Base-by-base conservation (phyloP, 2,113 vertebrate species). In the Ardeotis arabs region DNA sequence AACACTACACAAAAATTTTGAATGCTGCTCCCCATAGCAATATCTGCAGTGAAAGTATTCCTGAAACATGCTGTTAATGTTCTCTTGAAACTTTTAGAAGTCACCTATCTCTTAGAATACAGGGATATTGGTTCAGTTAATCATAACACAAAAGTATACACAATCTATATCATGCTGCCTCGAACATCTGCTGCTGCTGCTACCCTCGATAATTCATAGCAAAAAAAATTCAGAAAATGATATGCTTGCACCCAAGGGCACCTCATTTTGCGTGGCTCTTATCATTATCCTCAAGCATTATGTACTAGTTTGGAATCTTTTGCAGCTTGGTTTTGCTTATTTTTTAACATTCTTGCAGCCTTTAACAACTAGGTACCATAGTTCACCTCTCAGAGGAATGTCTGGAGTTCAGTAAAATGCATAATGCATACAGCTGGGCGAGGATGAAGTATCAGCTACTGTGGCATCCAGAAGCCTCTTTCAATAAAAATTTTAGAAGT, bases 181-280 rank as follows among this genome's bases (percentile, higher is more conserved):
- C 0, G 2, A 94, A 96, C 95, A 96, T 95, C 96, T 97, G 95
- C 82, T 96, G 85, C 86, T 94, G 67, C 72, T 94, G 82, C 47
- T 92, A 91, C 74, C 55, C 72, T 66, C 49, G 80, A 77, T 91
- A 97, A 94, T 87, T 93, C 80, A 94, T 55, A 52, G 31, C 60
- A 96, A 93, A 90, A 90, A 95, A 84, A 87, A 89, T 83, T 86
- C 76, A 90, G 86, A 83, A 95, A 89, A 92, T 66, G 0, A 58
- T 28, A 93, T 8, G 55, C 55, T 59, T 45, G 53, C 68, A 91
- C 24, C 70, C 83, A 90, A 87, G 93, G 80, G 83, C 76, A 91
- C 31, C 60, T 95, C 59, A 88, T 55, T 67, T 82, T 69, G 22
- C 44, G 11, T 37, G 25, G 47, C 35, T 66, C 31, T 87, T 84